Percentiles rank a stretch among this genome's conserved stretches.
phyloP scores from a whole-genome alignment of 2,888 invertebrate species.

The Callyntrura sp. region DNA sequence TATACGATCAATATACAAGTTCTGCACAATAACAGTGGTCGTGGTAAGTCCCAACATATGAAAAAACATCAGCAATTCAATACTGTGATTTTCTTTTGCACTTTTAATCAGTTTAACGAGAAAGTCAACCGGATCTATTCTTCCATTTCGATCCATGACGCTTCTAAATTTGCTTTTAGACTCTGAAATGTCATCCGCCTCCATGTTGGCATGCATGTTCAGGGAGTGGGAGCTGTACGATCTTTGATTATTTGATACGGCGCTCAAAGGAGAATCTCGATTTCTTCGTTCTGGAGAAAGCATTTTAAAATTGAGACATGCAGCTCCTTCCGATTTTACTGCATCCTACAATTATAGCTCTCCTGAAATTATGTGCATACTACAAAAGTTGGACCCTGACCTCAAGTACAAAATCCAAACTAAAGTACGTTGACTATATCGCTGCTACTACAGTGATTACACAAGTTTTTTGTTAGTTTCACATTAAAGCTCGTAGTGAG shows the following conservation, averaged over 20 bases:
- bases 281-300: slow-evolving; percentile 67
- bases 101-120: slow-evolving; percentile 62
- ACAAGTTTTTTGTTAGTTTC: too few species aligned
- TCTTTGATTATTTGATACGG: background rate
- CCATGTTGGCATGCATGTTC: slow-evolving; percentile 47
- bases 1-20: slow-evolving; percentile 81
- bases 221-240: slow-evolving; percentile 56
- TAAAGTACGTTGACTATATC: too few species aligned
- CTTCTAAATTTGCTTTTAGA: slow-evolving; percentile 55
- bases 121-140: slow-evolving; percentile 61
- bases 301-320: too few species aligned
- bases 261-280: slow-evolving; percentile 49
- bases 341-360: too few species aligned
- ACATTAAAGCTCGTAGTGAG: too few species aligned
- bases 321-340: too few species aligned
- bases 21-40: slow-evolving; percentile 81
- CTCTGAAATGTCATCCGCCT: slow-evolving; percentile 59
- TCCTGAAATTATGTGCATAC: background rate
- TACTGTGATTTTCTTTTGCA: slow-evolving; percentile 79
- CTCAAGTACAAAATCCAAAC: too few species aligned
- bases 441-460: too few species aligned
- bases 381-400: background rate
- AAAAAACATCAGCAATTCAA: slow-evolving; percentile 80
- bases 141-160: slow-evolving; percentile 7
- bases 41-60: slow-evolving; percentile 79